Evolutionary conservation across 2,888 invertebrate species (phyloP), one percentile per base, ranked within the genome.

Genomic region (Orchesella flavescens): DNA sequence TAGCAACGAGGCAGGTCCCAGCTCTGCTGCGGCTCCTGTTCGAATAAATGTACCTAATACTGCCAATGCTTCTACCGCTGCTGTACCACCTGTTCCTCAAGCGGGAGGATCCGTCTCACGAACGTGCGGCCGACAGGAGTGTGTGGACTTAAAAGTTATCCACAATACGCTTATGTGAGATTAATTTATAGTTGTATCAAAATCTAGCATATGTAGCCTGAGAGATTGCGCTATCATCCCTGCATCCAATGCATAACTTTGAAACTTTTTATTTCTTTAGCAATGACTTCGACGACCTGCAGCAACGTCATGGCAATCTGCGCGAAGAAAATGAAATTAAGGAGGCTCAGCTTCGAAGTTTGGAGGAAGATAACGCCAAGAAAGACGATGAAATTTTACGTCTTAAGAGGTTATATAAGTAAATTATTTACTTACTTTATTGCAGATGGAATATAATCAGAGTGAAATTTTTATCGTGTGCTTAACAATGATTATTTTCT

Each of bases 241-340:
- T n/a, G n/a, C n/a, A n/a, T n/a, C n/a, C n/a, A n/a, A n/a, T n/a
- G n/a, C 21, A 63, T 23, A 63, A 19, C 7, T 46, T 24, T 55
- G 59, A 44, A 21, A 63, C 21, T n/a, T n/a, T 49, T n/a, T 46
- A 9, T 19, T n/a, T n/a, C n/a, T 43, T 66, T 68, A 87, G 87
- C 10, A 81, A 75, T 17, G 87, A 87, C 24, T 87, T 69, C 21
- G 73, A 83, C 23, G 87, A 87, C 4, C 49, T 86, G n/a, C 76
- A 72, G 46, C 57, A n/a, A 12, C 61, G 78, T 3, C 83, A 66
- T 34, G 21, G 57, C 19, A 71, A 79, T 0, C 3, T 75, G 5
- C 17, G 55, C 0, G 86, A 86, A 21, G 63, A 85, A n/a, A 46
- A 71, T 0, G 61, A 76, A 5, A 17, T 87, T 12, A 71, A 76